Evolutionary conservation across 2,797 vertebrate species (phyloP), one percentile per base, ranked within the genome.

Genomic region (Emys orbicularis): DNA sequence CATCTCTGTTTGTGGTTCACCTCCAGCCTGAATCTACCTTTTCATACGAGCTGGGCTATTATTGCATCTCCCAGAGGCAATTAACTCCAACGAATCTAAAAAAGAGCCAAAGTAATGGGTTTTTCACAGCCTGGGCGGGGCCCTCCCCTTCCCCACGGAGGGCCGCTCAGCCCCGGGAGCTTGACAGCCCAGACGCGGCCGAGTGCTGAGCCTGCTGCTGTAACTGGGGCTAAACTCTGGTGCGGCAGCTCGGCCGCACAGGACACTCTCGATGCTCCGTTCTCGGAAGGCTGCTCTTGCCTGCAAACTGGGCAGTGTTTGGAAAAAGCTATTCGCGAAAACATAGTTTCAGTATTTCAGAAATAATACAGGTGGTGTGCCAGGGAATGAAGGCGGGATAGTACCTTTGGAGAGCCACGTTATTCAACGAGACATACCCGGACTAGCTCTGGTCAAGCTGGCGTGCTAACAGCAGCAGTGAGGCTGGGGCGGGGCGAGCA

Each of bases 51-150:
- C 57, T 8, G 44, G 27, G 89, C 91, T 97, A 96, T 95, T 97
- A 94, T 96, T 10, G 54, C 92, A 90, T 86, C 86, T 97, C 95
- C 95, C 95, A 56, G 47, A 89, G 81, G 92, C 94, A 93, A 93
- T 97, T 96, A 92, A 91, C 92, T 95, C 91, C 72, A 95, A 91
- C 94, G 96, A 96, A 93, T 93, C 92, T 87, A 41, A 91, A 93
- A 52, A 37, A 10, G 68, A 85, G 4, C 52, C 94, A 80, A 93
- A 95, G 84, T 90, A 56, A 85, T 92, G 68, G 61, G 0, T 31
- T 94, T 95, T 90, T 52, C 81, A 74, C 92, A 89, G 91, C 91
- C 50, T 61, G 34, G 0, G 5, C 61, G 34, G 0, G 5, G 91
- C 93, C 52, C 29, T 81, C 25, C 8, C 4, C 1, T 8, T 91